phyloP scores from a whole-genome alignment of 1,140 invertebrate genomes.

The Drosophila subpulchrella region DNA sequence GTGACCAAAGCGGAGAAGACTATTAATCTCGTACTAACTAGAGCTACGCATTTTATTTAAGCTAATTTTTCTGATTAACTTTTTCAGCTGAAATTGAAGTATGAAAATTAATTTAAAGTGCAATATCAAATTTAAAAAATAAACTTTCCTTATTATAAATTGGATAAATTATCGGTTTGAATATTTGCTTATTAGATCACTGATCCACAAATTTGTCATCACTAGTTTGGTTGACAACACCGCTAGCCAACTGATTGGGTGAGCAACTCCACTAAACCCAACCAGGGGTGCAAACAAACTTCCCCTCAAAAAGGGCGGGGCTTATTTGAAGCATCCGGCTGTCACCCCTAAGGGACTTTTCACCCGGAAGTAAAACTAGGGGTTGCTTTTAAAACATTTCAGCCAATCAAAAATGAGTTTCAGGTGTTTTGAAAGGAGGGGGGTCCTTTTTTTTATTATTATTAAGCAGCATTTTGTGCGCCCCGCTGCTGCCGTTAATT shows the following conservation, averaged over 20 bases:
- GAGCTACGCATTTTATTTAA: too few relatives aligned
- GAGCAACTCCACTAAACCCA: not conserved
- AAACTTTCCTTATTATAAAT: too few relatives aligned
- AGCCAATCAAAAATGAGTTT: slow-evolving; percentile 44
- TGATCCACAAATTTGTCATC: not conserved
- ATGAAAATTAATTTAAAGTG: too few relatives aligned
- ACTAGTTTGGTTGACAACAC: not conserved
- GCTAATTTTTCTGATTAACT: too few relatives aligned
- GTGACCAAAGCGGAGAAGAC: too few relatives aligned
- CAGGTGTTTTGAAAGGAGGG: slow-evolving; percentile 29
- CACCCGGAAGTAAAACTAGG: slow-evolving; percentile 29
- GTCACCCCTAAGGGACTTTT: slow-evolving; percentile 16
- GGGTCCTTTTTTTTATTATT: slow-evolving; percentile 48
- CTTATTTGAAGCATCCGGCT: slow-evolving; percentile 6
- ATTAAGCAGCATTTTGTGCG: slow-evolving; percentile 58
- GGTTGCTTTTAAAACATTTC: slow-evolving; percentile 2
- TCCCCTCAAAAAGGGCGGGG: slow-evolving; percentile 15
- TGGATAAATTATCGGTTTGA: too few relatives aligned
- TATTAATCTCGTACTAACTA: too few relatives aligned
- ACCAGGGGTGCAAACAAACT: not conserved
- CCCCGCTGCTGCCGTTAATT: slow-evolving; percentile 50
- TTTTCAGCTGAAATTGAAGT: too few relatives aligned
- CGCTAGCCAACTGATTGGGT: not conserved
- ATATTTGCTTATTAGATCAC: not conserved
- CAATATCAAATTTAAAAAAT: too few relatives aligned